These are phyloP conservation scores for Chesias legatella DNA, from an alignment of 2,888 invertebrate genomes.

Conservation along the genomic window DNA sequence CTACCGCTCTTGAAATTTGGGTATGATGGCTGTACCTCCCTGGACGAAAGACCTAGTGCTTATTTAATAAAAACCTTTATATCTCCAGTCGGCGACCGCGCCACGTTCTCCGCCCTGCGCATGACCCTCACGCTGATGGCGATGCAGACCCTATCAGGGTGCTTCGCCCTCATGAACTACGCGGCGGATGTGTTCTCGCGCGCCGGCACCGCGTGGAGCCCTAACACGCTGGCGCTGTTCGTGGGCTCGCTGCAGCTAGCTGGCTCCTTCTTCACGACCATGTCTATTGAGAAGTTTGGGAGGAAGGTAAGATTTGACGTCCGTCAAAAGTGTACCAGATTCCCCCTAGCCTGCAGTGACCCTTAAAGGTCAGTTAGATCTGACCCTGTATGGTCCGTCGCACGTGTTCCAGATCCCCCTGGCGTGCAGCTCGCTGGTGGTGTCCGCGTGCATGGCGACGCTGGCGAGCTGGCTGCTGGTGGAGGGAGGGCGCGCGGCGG, in stretches of 20 bases:
- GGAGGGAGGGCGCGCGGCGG: too few species aligned
- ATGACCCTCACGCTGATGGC: constrained; percentile 55
- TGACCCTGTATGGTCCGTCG: too few species aligned
- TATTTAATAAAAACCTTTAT: neutral
- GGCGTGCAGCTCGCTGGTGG: constrained; percentile 50
- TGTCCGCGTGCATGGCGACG: constrained; percentile 52
- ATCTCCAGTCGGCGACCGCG: constrained; percentile 48
- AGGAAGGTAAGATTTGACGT: constrained; percentile 44
- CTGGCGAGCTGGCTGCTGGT: constrained; percentile 53
- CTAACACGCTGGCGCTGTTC: constrained; percentile 53
- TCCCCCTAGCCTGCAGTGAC: neutral
- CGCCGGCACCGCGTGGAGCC: constrained; percentile 77
- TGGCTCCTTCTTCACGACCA: constrained; percentile 57
- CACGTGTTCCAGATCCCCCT: constrained; percentile 52
- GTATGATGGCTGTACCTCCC: too few species aligned
- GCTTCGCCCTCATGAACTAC: constrained; percentile 68
- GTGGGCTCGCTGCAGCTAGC: constrained; percentile 55
- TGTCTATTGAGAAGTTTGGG: constrained; percentile 60
- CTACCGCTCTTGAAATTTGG: too few species aligned
- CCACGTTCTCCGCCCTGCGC: constrained; percentile 53
- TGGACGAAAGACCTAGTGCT: too few species aligned
- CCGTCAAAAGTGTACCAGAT: too few species aligned
- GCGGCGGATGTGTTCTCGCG: constrained; percentile 60
- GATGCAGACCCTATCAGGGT: constrained; percentile 62
- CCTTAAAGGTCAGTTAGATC: neutral